Evolutionary conservation across 2,888 invertebrate species (phyloP).

Genomic region (Ormia ochracea): DNA sequence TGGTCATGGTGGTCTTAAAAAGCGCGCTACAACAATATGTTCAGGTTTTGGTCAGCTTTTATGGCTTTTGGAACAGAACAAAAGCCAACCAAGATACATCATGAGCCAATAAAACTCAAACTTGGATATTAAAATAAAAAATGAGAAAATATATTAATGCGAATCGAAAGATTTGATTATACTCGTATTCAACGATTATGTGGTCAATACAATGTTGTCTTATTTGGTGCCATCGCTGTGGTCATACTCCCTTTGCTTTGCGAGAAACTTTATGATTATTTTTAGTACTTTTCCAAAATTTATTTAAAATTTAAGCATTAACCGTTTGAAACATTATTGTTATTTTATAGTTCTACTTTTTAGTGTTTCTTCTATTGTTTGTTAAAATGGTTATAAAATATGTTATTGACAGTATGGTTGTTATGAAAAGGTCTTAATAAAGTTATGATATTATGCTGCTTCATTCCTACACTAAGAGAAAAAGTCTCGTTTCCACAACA

Average conservation of each 20-base stretch:
- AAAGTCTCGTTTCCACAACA: too few species aligned
- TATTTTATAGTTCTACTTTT: slow-evolving; percentile 39
- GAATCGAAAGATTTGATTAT: slow-evolving; percentile 31
- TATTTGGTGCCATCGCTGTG: slow-evolving; percentile 1
- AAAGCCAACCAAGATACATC: not conserved
- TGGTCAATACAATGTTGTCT: slow-evolving; percentile 32
- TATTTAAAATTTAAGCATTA: slow-evolving; percentile 47
- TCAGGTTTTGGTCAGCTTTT: slow-evolving; percentile 38
- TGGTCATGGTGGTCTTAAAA: slow-evolving; percentile 52
- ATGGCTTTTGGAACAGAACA: slow-evolving; percentile 21
- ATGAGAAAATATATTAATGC: slow-evolving; percentile 24
- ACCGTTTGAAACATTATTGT: slow-evolving; percentile 23
- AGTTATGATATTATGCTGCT: not conserved
- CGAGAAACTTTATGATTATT: slow-evolving; percentile 40
- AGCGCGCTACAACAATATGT: slow-evolving; percentile 25
- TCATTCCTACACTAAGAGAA: too few species aligned
- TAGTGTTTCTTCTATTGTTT: not conserved
- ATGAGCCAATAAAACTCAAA: slow-evolving; percentile 40
- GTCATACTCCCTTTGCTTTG: not conserved
- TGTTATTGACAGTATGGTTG: slow-evolving; percentile 5
- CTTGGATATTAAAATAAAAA: slow-evolving; percentile 23
- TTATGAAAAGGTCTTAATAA: too few species aligned
- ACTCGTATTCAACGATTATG: not conserved
- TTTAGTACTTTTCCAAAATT: slow-evolving; percentile 25
- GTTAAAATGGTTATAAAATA: not conserved